Conservation (phyloP, 1,140 invertebrate genomes). For the Tetraneura akinire region DNA sequence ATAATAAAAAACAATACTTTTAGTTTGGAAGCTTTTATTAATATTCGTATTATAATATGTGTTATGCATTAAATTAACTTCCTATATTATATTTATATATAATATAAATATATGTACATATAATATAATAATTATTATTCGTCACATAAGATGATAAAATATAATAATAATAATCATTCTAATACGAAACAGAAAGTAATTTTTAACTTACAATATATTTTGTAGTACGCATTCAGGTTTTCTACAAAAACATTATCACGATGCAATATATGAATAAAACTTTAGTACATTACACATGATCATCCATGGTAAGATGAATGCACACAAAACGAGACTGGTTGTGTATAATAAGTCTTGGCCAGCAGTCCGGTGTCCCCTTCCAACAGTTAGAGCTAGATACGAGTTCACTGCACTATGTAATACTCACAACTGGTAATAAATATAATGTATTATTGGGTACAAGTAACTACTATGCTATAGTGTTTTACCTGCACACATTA, state of each 20-base stretch:
- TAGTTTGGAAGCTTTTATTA: no score
- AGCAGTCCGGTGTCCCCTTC: background rate
- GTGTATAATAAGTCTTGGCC: slow-evolving; percentile 2
- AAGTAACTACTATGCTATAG: background rate
- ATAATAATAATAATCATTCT: background rate
- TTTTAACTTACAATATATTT: no score
- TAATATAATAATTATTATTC: no score
- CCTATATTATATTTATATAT: no score
- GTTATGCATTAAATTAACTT: no score
- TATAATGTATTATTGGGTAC: background rate
- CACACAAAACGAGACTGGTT: slow-evolving; percentile 14
- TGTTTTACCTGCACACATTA: background rate
- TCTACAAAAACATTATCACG: background rate
- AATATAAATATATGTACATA: no score
- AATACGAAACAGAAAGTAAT: no score
- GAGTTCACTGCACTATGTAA: slow-evolving; percentile 47
- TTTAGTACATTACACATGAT: background rate
- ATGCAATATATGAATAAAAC: background rate
- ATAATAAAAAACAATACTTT: no score
- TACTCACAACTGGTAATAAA: background rate
- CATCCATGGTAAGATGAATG: slow-evolving; percentile 14
- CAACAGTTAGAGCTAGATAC: background rate
- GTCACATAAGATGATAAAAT: background rate
- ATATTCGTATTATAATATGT: no score
- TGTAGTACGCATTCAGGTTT: background rate